A percentile compares a stretch with the other conserved stretches of the same genome.
Evolutionary conservation across 2,113 vertebrate species (phyloP).

Genomic region (Psittacus erithacus): DNA sequence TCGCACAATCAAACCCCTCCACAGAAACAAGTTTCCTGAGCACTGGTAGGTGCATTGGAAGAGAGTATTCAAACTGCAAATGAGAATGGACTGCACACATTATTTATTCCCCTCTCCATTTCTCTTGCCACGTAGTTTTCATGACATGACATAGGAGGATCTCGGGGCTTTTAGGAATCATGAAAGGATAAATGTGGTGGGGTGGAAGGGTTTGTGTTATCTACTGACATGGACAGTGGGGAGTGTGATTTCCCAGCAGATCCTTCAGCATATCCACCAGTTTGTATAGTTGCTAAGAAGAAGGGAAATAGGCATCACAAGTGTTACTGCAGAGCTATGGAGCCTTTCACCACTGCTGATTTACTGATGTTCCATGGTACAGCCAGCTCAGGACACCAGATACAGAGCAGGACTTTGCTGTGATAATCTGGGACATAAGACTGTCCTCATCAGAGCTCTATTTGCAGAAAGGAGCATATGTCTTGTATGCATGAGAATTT

Average conservation of each 20-base stretch:
- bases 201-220: neutral
- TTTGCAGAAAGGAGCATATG: rapidly evolving
- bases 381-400: neutral
- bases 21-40: neutral
- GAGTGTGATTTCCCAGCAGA: neutral
- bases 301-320: neutral
- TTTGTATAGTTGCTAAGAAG: neutral
- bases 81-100: neutral
- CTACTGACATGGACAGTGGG: neutral
- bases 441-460: neutral
- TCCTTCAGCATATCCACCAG: neutral
- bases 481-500: rapidly evolving
- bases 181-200: neutral
- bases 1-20: neutral
- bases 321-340: neutral
- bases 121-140: neutral
- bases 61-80: neutral
- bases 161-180: neutral
- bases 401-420: neutral
- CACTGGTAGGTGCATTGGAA: neutral
- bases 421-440: too few species aligned
- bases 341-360: too few species aligned
- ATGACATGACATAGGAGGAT: neutral
- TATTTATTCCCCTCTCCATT: neutral
- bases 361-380: neutral